Conservation (phyloP, 2,797 vertebrate species). For the Rhinatrema bivittatum region DNA sequence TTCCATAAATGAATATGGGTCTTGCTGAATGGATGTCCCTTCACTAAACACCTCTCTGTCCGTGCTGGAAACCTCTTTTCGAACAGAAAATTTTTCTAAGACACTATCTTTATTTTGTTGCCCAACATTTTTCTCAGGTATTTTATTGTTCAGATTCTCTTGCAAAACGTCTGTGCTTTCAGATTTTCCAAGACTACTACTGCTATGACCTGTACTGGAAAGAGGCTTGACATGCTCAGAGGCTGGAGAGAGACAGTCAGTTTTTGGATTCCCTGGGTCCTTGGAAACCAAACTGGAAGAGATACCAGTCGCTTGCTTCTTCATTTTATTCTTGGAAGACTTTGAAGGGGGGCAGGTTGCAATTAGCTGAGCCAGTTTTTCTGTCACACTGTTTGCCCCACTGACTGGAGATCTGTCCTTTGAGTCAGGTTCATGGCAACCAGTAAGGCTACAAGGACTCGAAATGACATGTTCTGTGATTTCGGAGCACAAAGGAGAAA, state of each 20-base stretch:
- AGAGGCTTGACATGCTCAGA: conserved; percentile 49
- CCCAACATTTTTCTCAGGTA: conserved; percentile 47
- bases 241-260: conserved; percentile 36
- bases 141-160: conserved; percentile 41
- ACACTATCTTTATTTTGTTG: conserved; percentile 54
- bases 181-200: conserved; percentile 40
- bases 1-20: conserved; percentile 38
- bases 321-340: conserved; percentile 83
- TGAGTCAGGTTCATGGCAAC: conserved; percentile 51
- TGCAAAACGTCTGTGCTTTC: conserved; percentile 42
- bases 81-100: conserved; percentile 52
- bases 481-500: conserved; percentile 59
- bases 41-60: conserved; percentile 52
- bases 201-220: conserved; percentile 39
- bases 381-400: conserved; percentile 76
- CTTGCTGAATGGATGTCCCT: conserved; percentile 38
- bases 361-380: conserved; percentile 92
- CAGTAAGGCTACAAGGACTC: conserved; percentile 25
- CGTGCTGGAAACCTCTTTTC: conserved; percentile 49
- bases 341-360: conserved; percentile 91
- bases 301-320: conserved; percentile 46
- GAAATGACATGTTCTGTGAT: conserved; percentile 50
- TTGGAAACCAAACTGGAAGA: conserved; percentile 41
- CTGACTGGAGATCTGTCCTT: conserved; percentile 73
- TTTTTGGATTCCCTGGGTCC: conserved; percentile 45